Evolutionary conservation across 2,888 invertebrate species (phyloP).

Genomic region (Pycnomerus fuliginosus): DNA sequence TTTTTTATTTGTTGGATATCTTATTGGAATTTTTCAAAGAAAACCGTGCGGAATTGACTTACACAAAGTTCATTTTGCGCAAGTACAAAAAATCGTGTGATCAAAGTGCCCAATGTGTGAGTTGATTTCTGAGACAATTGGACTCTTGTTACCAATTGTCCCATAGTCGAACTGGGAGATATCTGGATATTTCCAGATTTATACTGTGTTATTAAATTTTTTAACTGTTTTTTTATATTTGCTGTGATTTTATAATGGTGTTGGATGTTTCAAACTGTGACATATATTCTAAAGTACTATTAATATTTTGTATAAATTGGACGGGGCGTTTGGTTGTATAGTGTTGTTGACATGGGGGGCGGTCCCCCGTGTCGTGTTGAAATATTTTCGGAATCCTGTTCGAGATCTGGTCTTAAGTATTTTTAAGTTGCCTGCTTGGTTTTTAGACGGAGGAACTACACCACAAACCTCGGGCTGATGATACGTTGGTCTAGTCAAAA

Average conservation of each 20-base stretch:
- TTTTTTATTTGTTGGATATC: conserved; percentile 33
- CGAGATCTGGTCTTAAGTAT: conserved; percentile 5
- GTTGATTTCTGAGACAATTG: not conserved
- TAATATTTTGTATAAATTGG: conserved; percentile 13
- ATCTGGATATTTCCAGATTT: conserved; percentile 44
- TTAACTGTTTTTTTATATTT: conserved; percentile 46
- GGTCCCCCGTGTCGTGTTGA: too few species aligned
- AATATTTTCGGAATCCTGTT: conserved; percentile 3
- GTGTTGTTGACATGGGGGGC: too few species aligned
- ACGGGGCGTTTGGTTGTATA: too few species aligned
- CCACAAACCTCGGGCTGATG: conserved; percentile 44
- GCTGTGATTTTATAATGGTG: conserved; percentile 50
- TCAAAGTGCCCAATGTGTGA: not conserved
- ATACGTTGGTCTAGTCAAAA: conserved; percentile 47
- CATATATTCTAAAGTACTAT: conserved; percentile 45
- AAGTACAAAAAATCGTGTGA: too few species aligned
- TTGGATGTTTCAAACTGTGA: conserved; percentile 43
- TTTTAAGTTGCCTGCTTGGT: conserved; percentile 39
- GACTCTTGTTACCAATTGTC: conserved; percentile 14
- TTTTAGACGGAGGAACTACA: conserved; percentile 38
- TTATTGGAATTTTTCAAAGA: conserved; percentile 4
- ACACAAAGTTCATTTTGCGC: too few species aligned
- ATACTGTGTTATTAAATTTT: conserved; percentile 43
- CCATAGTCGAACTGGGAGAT: conserved; percentile 49
- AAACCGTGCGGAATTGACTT: too few species aligned